Percentiles rank a stretch among this genome's conserved stretches.
Conservation (phyloP, 2,797 vertebrate genomes). For the Distichodus sexfasciatus region DNA sequence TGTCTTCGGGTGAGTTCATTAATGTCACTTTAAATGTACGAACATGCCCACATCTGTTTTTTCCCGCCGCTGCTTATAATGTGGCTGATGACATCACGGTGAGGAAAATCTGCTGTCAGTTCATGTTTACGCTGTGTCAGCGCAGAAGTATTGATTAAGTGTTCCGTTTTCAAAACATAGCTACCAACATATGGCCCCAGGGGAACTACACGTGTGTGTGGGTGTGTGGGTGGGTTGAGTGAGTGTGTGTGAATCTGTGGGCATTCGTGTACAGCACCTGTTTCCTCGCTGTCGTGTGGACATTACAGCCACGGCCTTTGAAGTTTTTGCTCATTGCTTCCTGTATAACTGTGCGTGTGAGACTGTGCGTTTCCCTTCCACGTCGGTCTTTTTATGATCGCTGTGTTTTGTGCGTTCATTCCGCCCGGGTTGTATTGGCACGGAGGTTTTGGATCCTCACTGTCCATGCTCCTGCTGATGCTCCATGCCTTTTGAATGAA, state of each 20-base stretch:
- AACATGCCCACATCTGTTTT: neutral
- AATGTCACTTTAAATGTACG: slow-evolving; percentile 15
- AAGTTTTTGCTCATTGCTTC: slow-evolving; percentile 77
- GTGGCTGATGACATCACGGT: slow-evolving; percentile 13
- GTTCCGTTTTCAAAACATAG: slow-evolving; percentile 22
- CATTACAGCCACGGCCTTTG: slow-evolving; percentile 68
- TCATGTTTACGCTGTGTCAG: slow-evolving; percentile 36
- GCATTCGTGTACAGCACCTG: slow-evolving; percentile 67
- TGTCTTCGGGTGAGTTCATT: slow-evolving; percentile 52
- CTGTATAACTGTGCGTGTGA: slow-evolving; percentile 71
- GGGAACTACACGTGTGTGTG: slow-evolving; percentile 31
- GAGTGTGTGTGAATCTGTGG: slow-evolving; percentile 48
- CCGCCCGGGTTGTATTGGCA: slow-evolving; percentile 1
- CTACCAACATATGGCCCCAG: slow-evolving; percentile 28
- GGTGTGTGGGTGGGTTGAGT: slow-evolving; percentile 50
- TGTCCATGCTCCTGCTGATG: slow-evolving; percentile 25
- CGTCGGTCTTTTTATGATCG: slow-evolving; percentile 40
- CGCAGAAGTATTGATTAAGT: slow-evolving; percentile 35
- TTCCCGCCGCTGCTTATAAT: neutral
- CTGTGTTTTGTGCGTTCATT: slow-evolving; percentile 14
- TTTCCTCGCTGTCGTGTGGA: slow-evolving; percentile 70
- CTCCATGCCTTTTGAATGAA: neutral
- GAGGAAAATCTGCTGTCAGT: slow-evolving; percentile 35
- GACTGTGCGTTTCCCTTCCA: slow-evolving; percentile 48
- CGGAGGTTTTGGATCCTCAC: slow-evolving; percentile 33